Evolutionary conservation across 2,888 invertebrate genomes (phyloP), one percentile per base, ranked within the genome.

Genomic region (Aspidiotus destructor): DNA sequence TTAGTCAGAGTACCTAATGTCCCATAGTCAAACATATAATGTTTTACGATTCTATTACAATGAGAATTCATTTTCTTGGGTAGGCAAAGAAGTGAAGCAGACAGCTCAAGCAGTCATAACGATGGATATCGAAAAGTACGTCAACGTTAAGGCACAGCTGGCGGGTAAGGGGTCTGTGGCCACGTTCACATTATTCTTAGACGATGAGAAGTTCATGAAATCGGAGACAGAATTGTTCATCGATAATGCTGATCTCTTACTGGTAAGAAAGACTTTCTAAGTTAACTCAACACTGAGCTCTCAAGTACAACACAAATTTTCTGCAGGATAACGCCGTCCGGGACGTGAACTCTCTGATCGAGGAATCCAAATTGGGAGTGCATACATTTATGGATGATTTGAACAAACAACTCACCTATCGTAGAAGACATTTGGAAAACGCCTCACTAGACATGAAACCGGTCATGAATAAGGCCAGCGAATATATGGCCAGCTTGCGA

Each of bases 181-280:
- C 11, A 15, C 28, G 41, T 67, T 67, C 16, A 67, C 42, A 15
- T 40, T 67, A 58, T 60, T 48, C 44, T 67, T 67, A 52, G 58
- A 58, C 41, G 48, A 67, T n/a, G 48, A 17, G 13, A 67, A 15
- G 41, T 67, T 67, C 41, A 28, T 67, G 60, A 42, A 67, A 15
- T 58, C 67, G 9, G 58, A 67, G 40, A 67, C 58, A 48, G 58
- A 67, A 60, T 44, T 67, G 44, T 40, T 52, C 41, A 67, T 67
- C 58, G 67, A 67, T 52, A 58, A 67, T 13, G 44, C 58, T 42
- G 57, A 44, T 48, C n/a, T 60, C 7, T 28, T 67, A 28, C 40
- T 67, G 52, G 67, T 67, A 48, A 13, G 60, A 40, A 2, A 28
- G 15, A 42, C 41, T 60, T 3, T 13, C 8, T 28, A 16, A 40